phyloP scores from a whole-genome alignment of 92 coral and sea anemone species.

The Nematostella vectensis region DNA sequence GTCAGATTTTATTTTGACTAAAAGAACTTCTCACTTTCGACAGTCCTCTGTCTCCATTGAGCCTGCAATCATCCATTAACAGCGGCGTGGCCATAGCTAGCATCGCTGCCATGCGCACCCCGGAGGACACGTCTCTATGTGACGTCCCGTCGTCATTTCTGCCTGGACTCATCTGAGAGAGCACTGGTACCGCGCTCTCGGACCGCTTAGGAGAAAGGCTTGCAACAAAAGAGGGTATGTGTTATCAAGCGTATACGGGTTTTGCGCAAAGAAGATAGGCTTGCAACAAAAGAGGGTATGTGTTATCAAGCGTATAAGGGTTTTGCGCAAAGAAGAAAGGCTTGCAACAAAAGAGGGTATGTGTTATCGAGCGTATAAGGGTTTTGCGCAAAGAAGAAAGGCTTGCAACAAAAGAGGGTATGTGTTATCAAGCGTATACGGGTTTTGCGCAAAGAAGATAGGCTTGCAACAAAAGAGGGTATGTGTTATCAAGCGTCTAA shows the following conservation, averaged over 20 bases:
- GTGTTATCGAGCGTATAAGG: no score
- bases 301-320: no score
- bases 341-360: no score
- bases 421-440: no score
- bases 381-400: no score
- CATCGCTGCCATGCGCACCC: slow-evolving; percentile 72
- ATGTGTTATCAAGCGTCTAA: no score
- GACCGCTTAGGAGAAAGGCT: slow-evolving; percentile 69
- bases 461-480: no score
- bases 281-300: no score
- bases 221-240: background rate
- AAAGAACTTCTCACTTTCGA: slow-evolving; percentile 5
- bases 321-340: no score
- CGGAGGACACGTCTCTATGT: slow-evolving; percentile 33
- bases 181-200: slow-evolving; percentile 59
- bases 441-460: no score
- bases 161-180: slow-evolving; percentile 55
- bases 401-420: no score
- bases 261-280: slow-evolving; percentile 7
- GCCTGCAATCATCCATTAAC: slow-evolving; percentile 40
- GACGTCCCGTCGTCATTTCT: slow-evolving; percentile 21
- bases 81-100: slow-evolving; percentile 70
- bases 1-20: no score
- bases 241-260: background rate
- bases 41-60: slow-evolving; percentile 3